Evolutionary conservation across 2,113 vertebrate species (phyloP).

Genomic region (Channa maculata): DNA sequence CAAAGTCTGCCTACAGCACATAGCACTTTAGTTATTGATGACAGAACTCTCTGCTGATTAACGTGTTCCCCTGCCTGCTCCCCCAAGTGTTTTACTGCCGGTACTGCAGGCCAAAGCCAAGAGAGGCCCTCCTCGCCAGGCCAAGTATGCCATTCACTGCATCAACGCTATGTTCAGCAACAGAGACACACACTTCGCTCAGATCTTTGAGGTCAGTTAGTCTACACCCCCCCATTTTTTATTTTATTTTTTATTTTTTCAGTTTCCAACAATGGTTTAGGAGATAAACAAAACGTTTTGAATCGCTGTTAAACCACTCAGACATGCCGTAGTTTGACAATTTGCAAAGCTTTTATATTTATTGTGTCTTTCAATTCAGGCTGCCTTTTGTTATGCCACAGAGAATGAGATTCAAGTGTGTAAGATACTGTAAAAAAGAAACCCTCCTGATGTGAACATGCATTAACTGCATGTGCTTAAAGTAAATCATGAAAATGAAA

Average conservation of each 20-base stretch:
- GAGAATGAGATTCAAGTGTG: background rate
- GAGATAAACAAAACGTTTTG: no score
- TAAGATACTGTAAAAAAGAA: background rate
- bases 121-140: slow-evolving; percentile 94
- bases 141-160: slow-evolving; percentile 98
- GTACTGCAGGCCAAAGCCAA: slow-evolving; percentile 98
- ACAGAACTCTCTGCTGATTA: background rate
- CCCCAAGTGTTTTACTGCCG: slow-evolving; percentile 91
- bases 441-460: background rate
- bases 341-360: background rate
- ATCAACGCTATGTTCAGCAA: slow-evolving; percentile 98
- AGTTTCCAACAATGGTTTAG: no score
- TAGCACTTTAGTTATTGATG: background rate
- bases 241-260: background rate
- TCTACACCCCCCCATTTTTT: no score
- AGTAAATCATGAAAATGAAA: background rate
- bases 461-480: background rate
- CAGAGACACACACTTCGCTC: slow-evolving; percentile 98
- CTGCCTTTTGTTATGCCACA: no score
- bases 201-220: slow-evolving; percentile 95
- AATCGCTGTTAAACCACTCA: no score
- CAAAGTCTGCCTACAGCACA: background rate
- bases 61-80: slow-evolving; percentile 36
- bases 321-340: background rate
- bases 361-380: background rate